Evolutionary conservation across 2,888 invertebrate species (phyloP), one percentile per base, ranked within the genome.

Genomic region (Eueremaeus valkanovi): DNA sequence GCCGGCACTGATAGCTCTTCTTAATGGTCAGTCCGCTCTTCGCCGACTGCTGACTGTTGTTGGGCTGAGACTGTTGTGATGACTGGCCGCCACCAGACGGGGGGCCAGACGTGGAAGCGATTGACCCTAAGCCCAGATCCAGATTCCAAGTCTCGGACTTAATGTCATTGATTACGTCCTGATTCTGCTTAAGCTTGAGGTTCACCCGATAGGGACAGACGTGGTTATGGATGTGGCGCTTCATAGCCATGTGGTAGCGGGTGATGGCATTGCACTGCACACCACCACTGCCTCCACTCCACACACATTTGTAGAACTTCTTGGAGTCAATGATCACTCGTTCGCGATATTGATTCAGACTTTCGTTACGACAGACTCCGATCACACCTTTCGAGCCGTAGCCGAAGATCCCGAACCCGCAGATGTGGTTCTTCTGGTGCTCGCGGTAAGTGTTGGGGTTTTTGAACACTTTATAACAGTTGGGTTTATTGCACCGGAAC

Each of bases 331-430:
- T 42, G 2, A 70, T 40, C 0, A 70, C 29, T 16, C 45, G n/a
- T 18, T 70, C 45, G 2, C 70, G 6, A 16, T 70, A 70, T 70
- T 70, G 42, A 9, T 16, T 16, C 1, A 70, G 42, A 70, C 45
- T 70, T 45, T 70, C 70, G 27, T 70, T 70, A 70, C 70, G 70
- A 70, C 70, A 70, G 29, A 70, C 70, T 16, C 70, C 70, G 45
- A 70, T 70, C 70, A 70, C 70, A 16, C 45, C 45, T 24, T 70
- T 45, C n/a, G 63, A 66, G 1, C 70, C 70, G 13, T 70, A 70
- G 18, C 70, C 70, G 45, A 66, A 66, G 9, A 1, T 42, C 16
- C 70, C 70, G 45, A 70, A 70, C 11, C 70, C 70, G 18, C 70
- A 70, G 45, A 70, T 70, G 16, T 70, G 70, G 24, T 70, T 70